phyloP scores from a whole-genome alignment of 2,888 invertebrate genomes.

The Drosophila affinis region DNA sequence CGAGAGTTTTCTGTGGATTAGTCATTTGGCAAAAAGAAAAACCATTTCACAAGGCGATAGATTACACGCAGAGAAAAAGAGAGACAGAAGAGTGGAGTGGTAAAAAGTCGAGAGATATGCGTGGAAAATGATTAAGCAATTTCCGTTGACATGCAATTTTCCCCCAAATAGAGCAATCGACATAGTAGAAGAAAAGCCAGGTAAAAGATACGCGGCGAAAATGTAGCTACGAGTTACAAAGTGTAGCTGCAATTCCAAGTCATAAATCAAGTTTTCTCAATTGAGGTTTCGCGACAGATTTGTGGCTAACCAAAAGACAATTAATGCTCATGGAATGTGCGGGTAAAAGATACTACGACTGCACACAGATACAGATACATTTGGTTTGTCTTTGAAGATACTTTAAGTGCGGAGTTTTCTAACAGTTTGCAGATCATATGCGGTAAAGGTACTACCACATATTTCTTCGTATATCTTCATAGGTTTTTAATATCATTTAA shows the following conservation, averaged over 20 bases:
- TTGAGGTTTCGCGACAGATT: slow-evolving; percentile 45
- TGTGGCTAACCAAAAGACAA: slow-evolving; percentile 30
- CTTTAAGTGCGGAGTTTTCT: neutral
- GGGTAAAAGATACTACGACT: slow-evolving; percentile 10
- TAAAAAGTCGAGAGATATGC: slow-evolving; percentile 24
- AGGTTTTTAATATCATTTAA: too few species aligned
- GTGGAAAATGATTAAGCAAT: slow-evolving; percentile 75
- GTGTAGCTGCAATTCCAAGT: slow-evolving; percentile 16
- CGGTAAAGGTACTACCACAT: too few species aligned
- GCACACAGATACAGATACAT: slow-evolving; percentile 15
- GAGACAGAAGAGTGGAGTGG: neutral
- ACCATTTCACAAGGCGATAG: slow-evolving; percentile 55
- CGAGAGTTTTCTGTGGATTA: slow-evolving; percentile 48
- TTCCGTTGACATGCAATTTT: slow-evolving; percentile 65
- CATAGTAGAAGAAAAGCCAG: slow-evolving; percentile 22
- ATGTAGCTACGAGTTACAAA: neutral
- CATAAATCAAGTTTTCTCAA: slow-evolving; percentile 63
- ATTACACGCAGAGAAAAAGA: slow-evolving; percentile 36
- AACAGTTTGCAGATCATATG: neutral
- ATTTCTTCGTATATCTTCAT: too few species aligned
- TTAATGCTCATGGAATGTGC: slow-evolving; percentile 38
- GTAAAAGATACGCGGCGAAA: neutral
- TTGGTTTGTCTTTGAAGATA: slow-evolving; percentile 1
- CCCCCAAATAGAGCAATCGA: slow-evolving; percentile 22
- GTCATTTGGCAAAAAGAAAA: slow-evolving; percentile 44